Percentiles rank a stretch among this genome's conserved stretches.
phyloP scores from a whole-genome alignment of 2,797 vertebrate species.

The Acanthurus lineatus region DNA sequence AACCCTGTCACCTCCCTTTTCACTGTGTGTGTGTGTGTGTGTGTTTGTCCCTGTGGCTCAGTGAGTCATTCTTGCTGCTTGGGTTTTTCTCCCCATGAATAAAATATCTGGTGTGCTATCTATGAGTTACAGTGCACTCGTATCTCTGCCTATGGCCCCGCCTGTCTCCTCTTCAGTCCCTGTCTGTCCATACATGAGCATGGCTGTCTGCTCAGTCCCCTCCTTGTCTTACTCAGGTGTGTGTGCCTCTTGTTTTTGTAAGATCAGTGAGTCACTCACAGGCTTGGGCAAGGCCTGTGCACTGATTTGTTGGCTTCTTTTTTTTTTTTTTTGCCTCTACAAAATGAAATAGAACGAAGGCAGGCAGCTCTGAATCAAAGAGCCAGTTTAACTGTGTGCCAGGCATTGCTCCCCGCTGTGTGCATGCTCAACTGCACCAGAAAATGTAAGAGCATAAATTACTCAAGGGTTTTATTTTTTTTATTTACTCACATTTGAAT shows the following conservation, averaged over 20 bases:
- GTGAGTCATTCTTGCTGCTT: constrained; percentile 77
- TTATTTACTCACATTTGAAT: constrained; percentile 28
- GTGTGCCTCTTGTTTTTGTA: constrained; percentile 4
- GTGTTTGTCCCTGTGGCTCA: constrained; percentile 59
- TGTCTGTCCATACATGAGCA: constrained; percentile 14
- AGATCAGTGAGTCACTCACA: constrained; percentile 38
- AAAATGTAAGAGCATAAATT: constrained; percentile 39
- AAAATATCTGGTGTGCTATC: constrained; percentile 81
- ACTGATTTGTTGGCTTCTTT: constrained; percentile 39
- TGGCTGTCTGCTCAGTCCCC: constrained; percentile 1
- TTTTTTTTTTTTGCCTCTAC: constrained; percentile 3
- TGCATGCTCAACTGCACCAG: constrained; percentile 45
- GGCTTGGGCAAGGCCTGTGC: constrained; percentile 17
- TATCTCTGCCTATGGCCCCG: constrained; percentile 42
- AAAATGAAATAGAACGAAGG: constrained; percentile 30
- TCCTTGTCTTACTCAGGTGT: constrained; percentile 35
- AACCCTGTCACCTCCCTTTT: constrained; percentile 64
- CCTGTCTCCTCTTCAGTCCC: constrained; percentile 37
- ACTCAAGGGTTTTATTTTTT: constrained; percentile 20
- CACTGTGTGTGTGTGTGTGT: constrained; percentile 37
- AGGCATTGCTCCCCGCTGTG: constrained; percentile 35
- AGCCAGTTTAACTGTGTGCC: constrained; percentile 32
- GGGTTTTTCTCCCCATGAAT: constrained; percentile 77
- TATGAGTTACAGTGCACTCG: constrained; percentile 69
- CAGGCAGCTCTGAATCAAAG: constrained; percentile 43